These are phyloP conservation scores for Drosophila athabasca DNA, from an alignment of 1,140 invertebrate species.

Conservation along the genomic window DNA sequence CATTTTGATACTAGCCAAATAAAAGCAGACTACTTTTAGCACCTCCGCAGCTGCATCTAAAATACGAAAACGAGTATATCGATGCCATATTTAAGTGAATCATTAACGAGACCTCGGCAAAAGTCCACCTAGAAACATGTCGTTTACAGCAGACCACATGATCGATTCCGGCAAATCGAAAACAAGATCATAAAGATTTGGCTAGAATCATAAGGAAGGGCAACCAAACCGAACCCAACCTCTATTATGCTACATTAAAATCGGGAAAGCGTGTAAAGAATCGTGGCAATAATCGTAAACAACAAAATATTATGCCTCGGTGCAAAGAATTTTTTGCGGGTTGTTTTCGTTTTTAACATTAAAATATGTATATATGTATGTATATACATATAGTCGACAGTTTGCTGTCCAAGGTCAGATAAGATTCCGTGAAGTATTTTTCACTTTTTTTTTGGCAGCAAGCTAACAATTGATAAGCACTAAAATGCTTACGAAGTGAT, in stretches of 20 bases:
- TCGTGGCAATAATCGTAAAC: slow-evolving; percentile 57
- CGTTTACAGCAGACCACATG: slow-evolving; percentile 45
- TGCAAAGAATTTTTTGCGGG: slow-evolving; percentile 30
- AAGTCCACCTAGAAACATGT: slow-evolving; percentile 53
- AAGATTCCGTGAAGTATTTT: slow-evolving; percentile 39
- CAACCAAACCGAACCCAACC: too few relatives aligned
- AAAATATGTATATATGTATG: too few relatives aligned
- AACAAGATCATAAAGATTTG: slow-evolving; percentile 69
- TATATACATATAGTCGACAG: neutral
- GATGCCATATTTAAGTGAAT: slow-evolving; percentile 55
- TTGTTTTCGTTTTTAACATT: slow-evolving; percentile 42
- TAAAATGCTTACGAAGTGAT: slow-evolving; percentile 27
- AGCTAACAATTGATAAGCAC: slow-evolving; percentile 42
- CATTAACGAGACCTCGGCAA: slow-evolving; percentile 52
- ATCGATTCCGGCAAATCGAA: slow-evolving; percentile 42
- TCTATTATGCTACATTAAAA: neutral
- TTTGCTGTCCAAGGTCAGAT: slow-evolving; percentile 49
- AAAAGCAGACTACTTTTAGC: slow-evolving; percentile 50
- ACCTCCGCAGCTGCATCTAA: slow-evolving; percentile 18
- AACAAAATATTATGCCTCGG: slow-evolving; percentile 26
- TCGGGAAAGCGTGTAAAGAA: slow-evolving; percentile 6
- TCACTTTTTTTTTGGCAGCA: slow-evolving; percentile 13
- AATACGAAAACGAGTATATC: slow-evolving; percentile 33
- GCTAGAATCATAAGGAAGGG: too few relatives aligned
- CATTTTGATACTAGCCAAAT: slow-evolving; percentile 6